Evolutionary conservation across 2,797 vertebrate genomes (phyloP).

Genomic region (Miichthys miiuy): DNA sequence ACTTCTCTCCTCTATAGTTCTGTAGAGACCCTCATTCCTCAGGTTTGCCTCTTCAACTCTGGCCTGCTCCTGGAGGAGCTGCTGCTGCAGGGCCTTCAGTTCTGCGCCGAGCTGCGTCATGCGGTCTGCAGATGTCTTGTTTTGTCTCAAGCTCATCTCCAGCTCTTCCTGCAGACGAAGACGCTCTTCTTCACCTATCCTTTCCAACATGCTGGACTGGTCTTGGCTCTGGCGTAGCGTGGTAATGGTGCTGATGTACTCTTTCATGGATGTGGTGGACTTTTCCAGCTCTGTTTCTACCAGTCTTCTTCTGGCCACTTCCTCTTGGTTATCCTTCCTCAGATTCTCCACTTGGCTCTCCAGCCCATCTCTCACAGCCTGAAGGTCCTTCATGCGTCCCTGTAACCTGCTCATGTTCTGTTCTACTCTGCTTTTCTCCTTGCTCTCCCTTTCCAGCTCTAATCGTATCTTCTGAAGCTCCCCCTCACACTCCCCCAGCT

Average conservation of each 20-base stretch:
- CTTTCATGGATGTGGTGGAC: conserved; percentile 83
- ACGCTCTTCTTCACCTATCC: conserved; percentile 86
- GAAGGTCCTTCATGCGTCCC: conserved; percentile 90
- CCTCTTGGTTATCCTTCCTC: conserved; percentile 87
- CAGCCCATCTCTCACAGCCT: conserved; percentile 87
- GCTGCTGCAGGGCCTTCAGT: conserved; percentile 87
- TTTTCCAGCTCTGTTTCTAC: conserved; percentile 90
- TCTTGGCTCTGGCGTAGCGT: conserved; percentile 91
- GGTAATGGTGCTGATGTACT: conserved; percentile 88
- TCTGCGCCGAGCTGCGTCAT: conserved; percentile 81
- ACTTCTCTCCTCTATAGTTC: conserved; percentile 90
- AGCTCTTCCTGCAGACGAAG: conserved; percentile 88
- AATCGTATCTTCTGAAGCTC: conserved; percentile 86
- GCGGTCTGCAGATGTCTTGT: conserved; percentile 86
- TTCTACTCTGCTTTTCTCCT: conserved; percentile 88
- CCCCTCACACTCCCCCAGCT: conserved; percentile 87
- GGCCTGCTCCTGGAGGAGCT: conserved; percentile 90
- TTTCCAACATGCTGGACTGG: conserved; percentile 85
- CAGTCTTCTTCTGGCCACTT: conserved; percentile 87
- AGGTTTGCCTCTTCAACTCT: conserved; percentile 88
- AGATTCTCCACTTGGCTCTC: conserved; percentile 90
- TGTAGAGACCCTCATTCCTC: conserved; percentile 89
- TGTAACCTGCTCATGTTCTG: conserved; percentile 89
- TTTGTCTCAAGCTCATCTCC: conserved; percentile 88
- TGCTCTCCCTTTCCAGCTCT: conserved; percentile 89